Conservation (phyloP, 2,888 invertebrate species). For the Drosophila mimica region DNA sequence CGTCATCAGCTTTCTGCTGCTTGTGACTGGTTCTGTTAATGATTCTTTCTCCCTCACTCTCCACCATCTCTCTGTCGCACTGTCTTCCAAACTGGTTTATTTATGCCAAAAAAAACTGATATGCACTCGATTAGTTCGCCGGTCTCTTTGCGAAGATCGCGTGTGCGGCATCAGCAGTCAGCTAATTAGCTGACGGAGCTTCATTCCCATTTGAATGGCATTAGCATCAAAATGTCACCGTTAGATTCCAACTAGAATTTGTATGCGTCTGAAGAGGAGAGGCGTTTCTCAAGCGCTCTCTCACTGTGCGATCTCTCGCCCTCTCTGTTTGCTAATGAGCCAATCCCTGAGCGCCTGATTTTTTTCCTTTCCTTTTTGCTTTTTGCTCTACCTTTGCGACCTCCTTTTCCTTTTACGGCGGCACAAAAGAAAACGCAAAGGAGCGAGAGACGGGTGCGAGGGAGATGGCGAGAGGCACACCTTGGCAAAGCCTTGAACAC, state of each 20-base stretch:
- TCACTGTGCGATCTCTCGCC: not conserved
- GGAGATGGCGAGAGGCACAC: slow-evolving; percentile 42
- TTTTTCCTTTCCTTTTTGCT: slow-evolving; percentile 11
- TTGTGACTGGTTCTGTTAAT: slow-evolving; percentile 36
- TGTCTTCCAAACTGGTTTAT: slow-evolving; percentile 47
- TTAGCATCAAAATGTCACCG: slow-evolving; percentile 29
- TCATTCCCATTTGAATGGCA: slow-evolving; percentile 34
- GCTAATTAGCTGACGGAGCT: slow-evolving; percentile 27
- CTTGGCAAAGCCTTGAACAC: slow-evolving; percentile 73
- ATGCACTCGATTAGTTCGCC: slow-evolving; percentile 58
- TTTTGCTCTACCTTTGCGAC: slow-evolving; percentile 53
- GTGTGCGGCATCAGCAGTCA: slow-evolving; percentile 35
- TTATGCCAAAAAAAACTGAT: slow-evolving; percentile 31
- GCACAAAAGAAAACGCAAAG: slow-evolving; percentile 1
- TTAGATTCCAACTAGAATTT: slow-evolving; percentile 42
- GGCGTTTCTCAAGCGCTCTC: slow-evolving; percentile 35
- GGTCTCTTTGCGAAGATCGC: slow-evolving; percentile 65
- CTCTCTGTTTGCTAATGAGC: slow-evolving; percentile 10
- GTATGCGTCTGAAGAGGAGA: slow-evolving; percentile 2
- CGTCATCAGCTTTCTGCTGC: slow-evolving; percentile 44
- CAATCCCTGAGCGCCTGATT: slow-evolving; percentile 45
- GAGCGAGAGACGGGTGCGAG: not conserved
- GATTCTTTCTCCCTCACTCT: slow-evolving; percentile 18
- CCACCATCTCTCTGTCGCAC: not conserved
- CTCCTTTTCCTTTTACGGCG: slow-evolving; percentile 63